Evolutionary conservation across 2,113 vertebrate species (phyloP), one percentile per base, ranked within the genome.

Genomic region (Stegostoma tigrinum): DNA sequence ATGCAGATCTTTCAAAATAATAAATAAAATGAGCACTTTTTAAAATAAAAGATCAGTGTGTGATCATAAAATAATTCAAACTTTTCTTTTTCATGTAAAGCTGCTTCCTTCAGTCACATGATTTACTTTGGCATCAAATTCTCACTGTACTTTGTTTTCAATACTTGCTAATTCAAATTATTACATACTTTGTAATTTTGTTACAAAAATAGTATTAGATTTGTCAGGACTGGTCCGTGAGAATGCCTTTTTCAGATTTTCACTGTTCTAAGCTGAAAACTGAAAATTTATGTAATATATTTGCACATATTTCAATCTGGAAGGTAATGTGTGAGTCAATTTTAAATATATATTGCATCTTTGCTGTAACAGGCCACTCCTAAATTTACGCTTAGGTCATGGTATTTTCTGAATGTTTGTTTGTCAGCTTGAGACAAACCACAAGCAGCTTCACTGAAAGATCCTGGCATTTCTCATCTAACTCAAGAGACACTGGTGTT

Each of bases 391-490:
- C 96, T 97, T 5, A 0, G 55, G 96, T 96, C 95, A 96, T 68
- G 0, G 96, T 75, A 96, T 96, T 97, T 96, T 97, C 96, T 96
- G 96, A 87, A 72, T 95, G 94, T 95, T 97, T 96, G 96, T 97
- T 97, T 97, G 97, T 97, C 97, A 96, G 97, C 96, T 97, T 98
- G 97, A 98, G 97, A 97, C 97, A 97, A 96, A 96, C 97, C 97
- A 96, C 97, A 97, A 97, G 97, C 97, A 96, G 98, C 96, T 96
- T 95, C 97, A 96, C 96, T 96, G 96, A 97, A 96, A 96, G 95
- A 96, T 97, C 97, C 97, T 97, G 96, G 96, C 96, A 89, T 96
- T 97, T 96, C 96, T 95, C 97, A 96, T 96, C 96, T 97, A 67
- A 94, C 78, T 87, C 68, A 96, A 95, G 97, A 96, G 96, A 96